Evolutionary conservation across 2,113 vertebrate species (phyloP).

Genomic region (Marcusenius ussheri): DNA sequence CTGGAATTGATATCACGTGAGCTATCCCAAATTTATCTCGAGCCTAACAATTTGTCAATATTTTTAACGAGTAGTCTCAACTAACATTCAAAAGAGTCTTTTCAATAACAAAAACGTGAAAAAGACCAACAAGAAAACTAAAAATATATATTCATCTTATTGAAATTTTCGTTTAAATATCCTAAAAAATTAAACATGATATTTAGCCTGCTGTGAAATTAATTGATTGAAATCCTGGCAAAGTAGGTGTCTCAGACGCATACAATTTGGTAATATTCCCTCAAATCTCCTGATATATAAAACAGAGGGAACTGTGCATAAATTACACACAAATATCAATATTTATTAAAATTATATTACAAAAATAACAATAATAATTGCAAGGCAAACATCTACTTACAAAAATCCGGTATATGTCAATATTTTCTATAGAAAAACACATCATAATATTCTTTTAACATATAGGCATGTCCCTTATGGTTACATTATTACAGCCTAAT

Average conservation of each 20-base stretch:
- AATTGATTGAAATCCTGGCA: not conserved
- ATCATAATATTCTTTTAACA: not conserved
- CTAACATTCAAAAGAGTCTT: not conserved
- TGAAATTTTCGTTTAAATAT: not conserved
- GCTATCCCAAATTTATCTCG: not conserved
- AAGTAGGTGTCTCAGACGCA: not conserved
- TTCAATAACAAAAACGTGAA: not conserved
- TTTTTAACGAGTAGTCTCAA: not conserved
- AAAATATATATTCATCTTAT: not conserved
- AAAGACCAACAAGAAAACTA: not conserved
- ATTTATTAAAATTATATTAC: not conserved
- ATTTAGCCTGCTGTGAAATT: not conserved
- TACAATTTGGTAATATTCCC: not conserved
- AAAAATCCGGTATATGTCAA: not conserved
- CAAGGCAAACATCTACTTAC: not conserved
- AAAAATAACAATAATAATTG: constrained; percentile 4
- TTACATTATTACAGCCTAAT: not conserved
- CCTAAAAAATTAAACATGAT: not conserved
- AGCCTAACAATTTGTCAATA: not conserved
- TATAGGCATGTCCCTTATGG: not conserved
- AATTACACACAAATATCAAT: not conserved
- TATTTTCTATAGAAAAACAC: not conserved
- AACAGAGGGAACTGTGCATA: constrained; percentile 56
- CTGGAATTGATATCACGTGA: not conserved
- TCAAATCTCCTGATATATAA: not conserved